phyloP scores from a whole-genome alignment of 1,140 invertebrate genomes.

The Hycleus phaleratus region DNA sequence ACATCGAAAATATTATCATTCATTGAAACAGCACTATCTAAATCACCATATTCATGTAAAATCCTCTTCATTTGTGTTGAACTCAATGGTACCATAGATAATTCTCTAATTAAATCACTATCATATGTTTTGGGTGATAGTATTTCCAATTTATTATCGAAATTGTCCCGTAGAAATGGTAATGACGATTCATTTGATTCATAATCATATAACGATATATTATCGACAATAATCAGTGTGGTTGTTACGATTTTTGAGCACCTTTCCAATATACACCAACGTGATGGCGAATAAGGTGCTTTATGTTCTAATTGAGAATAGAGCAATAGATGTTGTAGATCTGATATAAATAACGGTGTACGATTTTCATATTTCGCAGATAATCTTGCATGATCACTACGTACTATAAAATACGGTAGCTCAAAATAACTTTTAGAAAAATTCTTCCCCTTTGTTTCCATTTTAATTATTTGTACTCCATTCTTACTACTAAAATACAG shows the following conservation, averaged over 20 bases:
- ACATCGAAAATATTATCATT: slow-evolving; percentile 58
- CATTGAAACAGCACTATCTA: slow-evolving; percentile 54
- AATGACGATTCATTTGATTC: slow-evolving; percentile 56
- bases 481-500: no score
- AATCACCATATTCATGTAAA: slow-evolving; percentile 57
- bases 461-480: no score
- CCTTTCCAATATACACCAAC: slow-evolving; percentile 78
- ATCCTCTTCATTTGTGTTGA: slow-evolving; percentile 52
- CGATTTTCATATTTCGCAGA: slow-evolving; percentile 46
- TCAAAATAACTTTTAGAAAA: slow-evolving; percentile 44
- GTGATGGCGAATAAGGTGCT: slow-evolving; percentile 55
- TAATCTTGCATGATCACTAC: slow-evolving; percentile 55
- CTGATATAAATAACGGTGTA: slow-evolving; percentile 70
- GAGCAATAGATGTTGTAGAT: slow-evolving; percentile 75
- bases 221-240: slow-evolving; percentile 69
- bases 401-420: slow-evolving; percentile 50
- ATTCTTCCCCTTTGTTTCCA: slow-evolving; percentile 38
- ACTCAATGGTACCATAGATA: slow-evolving; percentile 67
- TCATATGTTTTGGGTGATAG: slow-evolving; percentile 63
- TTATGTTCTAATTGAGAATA: slow-evolving; percentile 65
- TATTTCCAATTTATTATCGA: slow-evolving; percentile 62
- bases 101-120: slow-evolving; percentile 64
- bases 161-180: slow-evolving; percentile 48
- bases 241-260: slow-evolving; percentile 59
- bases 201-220: slow-evolving; percentile 66